phyloP scores from a whole-genome alignment of 2,888 invertebrate genomes.

The Fragum fragum region DNA sequence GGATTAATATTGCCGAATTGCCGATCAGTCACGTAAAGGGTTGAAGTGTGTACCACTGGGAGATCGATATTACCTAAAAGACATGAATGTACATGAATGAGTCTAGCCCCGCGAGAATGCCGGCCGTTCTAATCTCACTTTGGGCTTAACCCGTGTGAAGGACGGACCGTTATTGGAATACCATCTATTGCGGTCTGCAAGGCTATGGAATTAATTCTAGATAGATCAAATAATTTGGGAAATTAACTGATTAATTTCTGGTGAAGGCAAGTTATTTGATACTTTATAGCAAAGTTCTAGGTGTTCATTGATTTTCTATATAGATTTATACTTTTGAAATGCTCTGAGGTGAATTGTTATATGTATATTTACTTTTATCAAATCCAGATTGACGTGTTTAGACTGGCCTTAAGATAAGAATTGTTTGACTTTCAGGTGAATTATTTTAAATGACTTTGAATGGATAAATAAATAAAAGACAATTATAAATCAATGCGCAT shows the following conservation, averaged over 20 bases:
- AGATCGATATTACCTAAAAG: conserved; percentile 9
- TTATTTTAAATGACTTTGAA: conserved; percentile 1
- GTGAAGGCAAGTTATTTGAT: conserved; percentile 9
- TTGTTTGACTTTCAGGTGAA: neutral
- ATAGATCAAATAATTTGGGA: neutral
- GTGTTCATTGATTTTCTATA: too few relatives aligned
- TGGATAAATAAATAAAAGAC: neutral
- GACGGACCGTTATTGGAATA: conserved; percentile 15
- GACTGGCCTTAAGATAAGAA: neutral
- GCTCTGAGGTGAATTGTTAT: neutral
- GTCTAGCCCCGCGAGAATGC: conserved; percentile 54
- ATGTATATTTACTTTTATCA: neutral
- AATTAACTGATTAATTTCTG: conserved; percentile 6
- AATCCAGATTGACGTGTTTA: neutral
- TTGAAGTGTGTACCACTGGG: neutral
- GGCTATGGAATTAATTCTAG: conserved; percentile 16
- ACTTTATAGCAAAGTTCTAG: too few relatives aligned
- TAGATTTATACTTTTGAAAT: neutral
- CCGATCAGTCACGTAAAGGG: neutral
- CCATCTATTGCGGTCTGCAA: neutral
- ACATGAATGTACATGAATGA: conserved; percentile 68
- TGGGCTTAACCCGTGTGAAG: conserved; percentile 41
- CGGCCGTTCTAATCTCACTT: conserved; percentile 50
- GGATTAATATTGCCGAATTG: too few relatives aligned
- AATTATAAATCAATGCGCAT: too few relatives aligned